A percentile compares a stretch with the other conserved stretches of the same genome.
These are phyloP conservation scores for Tokudaia muenninki DNA, from an alignment of 2,797 vertebrate species.

Conservation along the genomic window DNA sequence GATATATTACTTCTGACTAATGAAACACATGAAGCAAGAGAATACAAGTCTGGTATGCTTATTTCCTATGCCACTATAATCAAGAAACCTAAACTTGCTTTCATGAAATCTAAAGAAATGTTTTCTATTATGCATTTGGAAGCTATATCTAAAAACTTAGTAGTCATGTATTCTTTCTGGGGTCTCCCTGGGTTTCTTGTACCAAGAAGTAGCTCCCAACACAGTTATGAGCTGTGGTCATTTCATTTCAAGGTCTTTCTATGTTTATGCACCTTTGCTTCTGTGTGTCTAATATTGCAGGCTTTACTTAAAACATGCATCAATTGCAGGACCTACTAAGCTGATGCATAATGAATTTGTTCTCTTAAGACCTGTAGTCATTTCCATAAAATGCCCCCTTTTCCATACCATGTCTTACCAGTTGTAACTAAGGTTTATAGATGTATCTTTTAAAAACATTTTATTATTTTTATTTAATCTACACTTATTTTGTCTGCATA, in stretches of 20 bases:
- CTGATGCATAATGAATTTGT: not conserved
- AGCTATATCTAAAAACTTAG: not conserved
- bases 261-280: not conserved
- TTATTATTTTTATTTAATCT: not conserved
- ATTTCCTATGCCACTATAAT: not conserved
- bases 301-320: not conserved
- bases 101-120: not conserved
- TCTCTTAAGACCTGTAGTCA: not conserved
- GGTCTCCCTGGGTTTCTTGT: rapidly evolving
- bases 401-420: not conserved
- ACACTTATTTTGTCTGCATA: not conserved
- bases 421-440: not conserved
- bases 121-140: not conserved
- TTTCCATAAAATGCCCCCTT: not conserved
- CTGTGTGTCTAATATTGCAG: not conserved
- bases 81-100: not conserved
- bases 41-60: not conserved
- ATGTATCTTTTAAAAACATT: not conserved
- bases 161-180: not conserved
- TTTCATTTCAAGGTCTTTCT: not conserved
- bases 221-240: not conserved
- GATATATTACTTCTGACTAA: not conserved
- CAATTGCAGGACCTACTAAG: not conserved
- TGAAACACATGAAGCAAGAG: not conserved
- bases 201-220: not conserved